Percentiles rank a stretch among this genome's conserved stretches.
Evolutionary conservation across 2,797 vertebrate species (phyloP).

Genomic region (Urocyon cinereoargenteus): DNA sequence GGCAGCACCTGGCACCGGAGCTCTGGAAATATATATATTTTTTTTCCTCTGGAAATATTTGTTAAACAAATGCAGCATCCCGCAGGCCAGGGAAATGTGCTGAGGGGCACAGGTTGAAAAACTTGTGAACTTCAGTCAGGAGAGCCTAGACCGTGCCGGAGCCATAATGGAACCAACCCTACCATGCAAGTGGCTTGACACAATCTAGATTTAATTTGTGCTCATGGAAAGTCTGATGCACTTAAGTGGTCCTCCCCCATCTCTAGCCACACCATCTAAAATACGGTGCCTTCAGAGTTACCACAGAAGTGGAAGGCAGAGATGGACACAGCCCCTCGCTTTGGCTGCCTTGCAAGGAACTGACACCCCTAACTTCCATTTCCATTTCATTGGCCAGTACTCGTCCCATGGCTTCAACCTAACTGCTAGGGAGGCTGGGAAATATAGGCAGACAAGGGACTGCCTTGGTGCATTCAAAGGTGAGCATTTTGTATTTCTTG

Average conservation of each 20-base stretch:
- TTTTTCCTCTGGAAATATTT: not conserved
- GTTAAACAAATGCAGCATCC: not conserved
- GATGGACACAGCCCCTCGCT: not conserved
- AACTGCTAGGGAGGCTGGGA: not conserved
- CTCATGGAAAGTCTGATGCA: not conserved
- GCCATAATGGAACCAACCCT: not conserved
- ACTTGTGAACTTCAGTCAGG: not conserved
- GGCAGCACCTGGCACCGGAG: not conserved
- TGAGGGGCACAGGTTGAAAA: not conserved
- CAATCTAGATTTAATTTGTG: not conserved
- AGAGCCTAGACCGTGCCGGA: not conserved
- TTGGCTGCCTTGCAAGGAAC: not conserved
- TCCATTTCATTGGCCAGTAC: not conserved
- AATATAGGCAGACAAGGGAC: not conserved
- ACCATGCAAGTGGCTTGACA: not conserved
- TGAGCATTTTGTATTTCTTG: not conserved
- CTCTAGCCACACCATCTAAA: not conserved
- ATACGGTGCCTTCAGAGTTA: not conserved
- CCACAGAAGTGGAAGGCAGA: not conserved
- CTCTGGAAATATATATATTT: not conserved
- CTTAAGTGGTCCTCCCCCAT: not conserved
- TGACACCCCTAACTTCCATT: not conserved
- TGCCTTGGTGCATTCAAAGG: not conserved
- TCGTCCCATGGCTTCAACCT: not conserved
- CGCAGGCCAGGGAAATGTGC: not conserved